phyloP scores from a whole-genome alignment of 1,140 invertebrate species.

The Drosophila chauvacae region DNA sequence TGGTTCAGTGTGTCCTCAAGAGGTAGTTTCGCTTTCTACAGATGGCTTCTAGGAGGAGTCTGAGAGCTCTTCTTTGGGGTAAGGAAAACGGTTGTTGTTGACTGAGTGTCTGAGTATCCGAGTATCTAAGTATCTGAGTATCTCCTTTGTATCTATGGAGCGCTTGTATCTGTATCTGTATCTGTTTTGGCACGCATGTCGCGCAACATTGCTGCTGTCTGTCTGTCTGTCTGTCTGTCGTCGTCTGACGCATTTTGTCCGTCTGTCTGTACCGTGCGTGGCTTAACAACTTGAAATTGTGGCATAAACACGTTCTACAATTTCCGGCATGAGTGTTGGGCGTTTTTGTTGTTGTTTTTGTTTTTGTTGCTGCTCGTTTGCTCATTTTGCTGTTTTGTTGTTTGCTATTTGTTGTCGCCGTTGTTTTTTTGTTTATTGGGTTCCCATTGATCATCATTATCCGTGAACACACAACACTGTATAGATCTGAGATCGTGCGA shows the following conservation, averaged over 20 bases:
- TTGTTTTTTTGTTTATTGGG: slow-evolving; percentile 60
- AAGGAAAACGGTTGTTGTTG: slow-evolving; percentile 32
- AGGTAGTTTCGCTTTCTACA: slow-evolving; percentile 42
- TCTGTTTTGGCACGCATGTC: slow-evolving; percentile 76
- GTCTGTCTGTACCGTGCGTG: slow-evolving; percentile 66
- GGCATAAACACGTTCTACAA: slow-evolving; percentile 81
- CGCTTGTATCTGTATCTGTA: slow-evolving; percentile 38
- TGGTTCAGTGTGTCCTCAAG: slow-evolving; percentile 1
- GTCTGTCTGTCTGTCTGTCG: slow-evolving; percentile 13
- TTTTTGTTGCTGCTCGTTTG: slow-evolving; percentile 46
- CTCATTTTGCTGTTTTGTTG: slow-evolving; percentile 22
- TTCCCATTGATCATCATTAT: slow-evolving; percentile 78
- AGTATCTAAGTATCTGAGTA: background rate
- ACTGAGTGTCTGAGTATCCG: background rate
- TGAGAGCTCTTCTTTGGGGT: slow-evolving; percentile 16
- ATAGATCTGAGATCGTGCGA: slow-evolving; percentile 6
- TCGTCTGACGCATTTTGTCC: slow-evolving; percentile 47
- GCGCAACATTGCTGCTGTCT: slow-evolving; percentile 47
- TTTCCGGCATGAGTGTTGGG: slow-evolving; percentile 80
- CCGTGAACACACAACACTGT: slow-evolving; percentile 46
- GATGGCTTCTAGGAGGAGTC: slow-evolving; percentile 29
- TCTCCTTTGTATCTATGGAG: slow-evolving; percentile 10
- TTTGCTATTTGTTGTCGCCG: slow-evolving; percentile 47
- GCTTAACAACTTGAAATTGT: slow-evolving; percentile 82
- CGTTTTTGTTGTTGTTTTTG: slow-evolving; percentile 55